Evolutionary conservation across 2,113 vertebrate genomes (phyloP), one percentile per base, ranked within the genome.

Genomic region (Rhinoderma darwinii): DNA sequence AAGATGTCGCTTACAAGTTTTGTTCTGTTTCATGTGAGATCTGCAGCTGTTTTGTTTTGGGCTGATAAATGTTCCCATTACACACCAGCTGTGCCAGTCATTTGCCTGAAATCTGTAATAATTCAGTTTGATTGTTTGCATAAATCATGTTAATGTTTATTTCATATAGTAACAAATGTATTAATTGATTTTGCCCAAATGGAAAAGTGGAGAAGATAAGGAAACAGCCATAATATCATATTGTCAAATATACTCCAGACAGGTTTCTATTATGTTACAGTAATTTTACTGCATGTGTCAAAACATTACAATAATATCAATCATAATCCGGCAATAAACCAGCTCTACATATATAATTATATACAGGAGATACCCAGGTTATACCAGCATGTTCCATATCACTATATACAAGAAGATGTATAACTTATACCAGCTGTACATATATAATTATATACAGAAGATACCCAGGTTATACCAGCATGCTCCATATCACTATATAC

Each of bases 31-130:
- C 30, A 20, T 70, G 39, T 70, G 66, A 70, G 18, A 30, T 76
- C 12, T 76, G 73, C 73, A 76, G 73, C 73, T 76, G 73, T 76
- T 47, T 76, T 47, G 41, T 76, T 44, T 37, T 47, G 41, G 41
- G 25, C 41, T 76, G 41, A 76, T 76, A 50, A 44, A 76, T 76
- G 73, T 47, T 47, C 43, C 73, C 73, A 44, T 76, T 47, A 76
- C 41, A 17, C 73, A 27, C 73, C 73, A 76, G 73, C 39, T 76
- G 73, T 76, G 73, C 41, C 1, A 27, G 41, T 76, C 47, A 76
- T 47, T 76, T 30, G 73, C 73, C 39, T 47, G 73, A 76, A 50
- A 44, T 30, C 11, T 44, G 43, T 76, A 76, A 76, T 76, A 44
- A 47, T 47, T 76, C 43, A 76, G 11, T 30, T 76, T 76, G 73